Evolutionary conservation across 2,888 invertebrate species (phyloP), one percentile per base, ranked within the genome.

Genomic region (Leptinotarsa haldemani): DNA sequence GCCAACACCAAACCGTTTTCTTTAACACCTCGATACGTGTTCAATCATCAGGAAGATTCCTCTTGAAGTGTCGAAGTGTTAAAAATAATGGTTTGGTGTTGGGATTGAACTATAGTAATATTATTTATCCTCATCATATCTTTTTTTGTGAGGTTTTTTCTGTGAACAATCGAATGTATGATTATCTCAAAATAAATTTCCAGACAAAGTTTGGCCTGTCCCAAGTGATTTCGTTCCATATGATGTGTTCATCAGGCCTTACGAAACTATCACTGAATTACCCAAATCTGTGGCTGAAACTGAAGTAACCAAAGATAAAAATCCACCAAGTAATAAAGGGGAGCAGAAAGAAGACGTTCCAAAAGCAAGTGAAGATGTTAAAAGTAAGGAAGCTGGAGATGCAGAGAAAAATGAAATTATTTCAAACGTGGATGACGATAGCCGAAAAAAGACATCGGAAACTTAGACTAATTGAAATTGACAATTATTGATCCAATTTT

Each of bases 141-240:
- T 40, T 0, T 0, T 40, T 12, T 2, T 9, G 9, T 9, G 1
- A 0, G 2, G 40, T 12, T 9, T 40, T 40, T 2, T 30, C 9
- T 3, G 0, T 30, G 2, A 40, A 2, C 25, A 30, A 30, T 30
- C 30, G 2, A 40, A 2, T 12, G 12, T 9, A 40, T 40, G 40
- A 40, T 40, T 2, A 9, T 40, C 9, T 30, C 16, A 48, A 5
- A 50, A 5, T 5, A 16, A 16, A 46, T 56, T 25, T 81, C 30
- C 71, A 84, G 84, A 83, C 71, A 74, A 75, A 69, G 77, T 82
- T 22, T 85, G 85, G 85, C 85, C 85, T 12, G 77, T 81, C 30
- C 81, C 83, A 16, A 73, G 73, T 40, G 81, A 83, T 58, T 82
- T 82, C 63, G 78, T 84, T 16, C 83, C 84, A 0, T 83, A 81